Evolutionary conservation across 1,140 invertebrate genomes (phyloP).

Genomic region (Drosophila nebulosa): DNA sequence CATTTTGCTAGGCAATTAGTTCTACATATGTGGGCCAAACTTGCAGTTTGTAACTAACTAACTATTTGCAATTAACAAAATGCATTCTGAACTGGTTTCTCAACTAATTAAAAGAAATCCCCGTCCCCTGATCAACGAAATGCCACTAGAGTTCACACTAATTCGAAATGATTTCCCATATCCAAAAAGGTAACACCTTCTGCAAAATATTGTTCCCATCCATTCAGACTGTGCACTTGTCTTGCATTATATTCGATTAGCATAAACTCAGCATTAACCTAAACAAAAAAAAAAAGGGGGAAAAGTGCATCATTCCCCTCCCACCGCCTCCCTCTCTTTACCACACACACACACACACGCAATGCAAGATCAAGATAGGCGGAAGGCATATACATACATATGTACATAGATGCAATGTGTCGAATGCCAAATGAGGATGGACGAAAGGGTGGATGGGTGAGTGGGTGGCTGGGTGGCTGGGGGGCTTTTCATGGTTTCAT

Average conservation of each 20-base stretch:
- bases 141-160: too few species aligned
- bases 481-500: slow-evolving; percentile 71
- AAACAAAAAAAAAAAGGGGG: slow-evolving; percentile 10
- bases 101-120: background rate
- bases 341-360: slow-evolving; percentile 45
- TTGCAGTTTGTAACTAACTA: too few species aligned
- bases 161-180: background rate
- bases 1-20: too few species aligned
- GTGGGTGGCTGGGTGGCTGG: background rate
- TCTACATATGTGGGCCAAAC: too few species aligned
- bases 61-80: too few species aligned
- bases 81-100: background rate
- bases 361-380: slow-evolving; percentile 65
- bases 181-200: background rate
- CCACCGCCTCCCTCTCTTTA: background rate
- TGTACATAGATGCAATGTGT: slow-evolving; percentile 28
- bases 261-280: slow-evolving; percentile 50
- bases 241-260: slow-evolving; percentile 38
- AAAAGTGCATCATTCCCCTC: slow-evolving; percentile 26
- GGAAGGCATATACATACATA: slow-evolving; percentile 37
- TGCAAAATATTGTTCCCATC: background rate
- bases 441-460: too few species aligned
- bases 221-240: background rate
- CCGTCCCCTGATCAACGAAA: too few species aligned
- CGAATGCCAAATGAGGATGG: slow-evolving; percentile 4